Percentiles rank a stretch among this genome's conserved stretches.
Evolutionary conservation across 2,888 invertebrate species (phyloP).

Genomic region (Chloroclysta siterata): DNA sequence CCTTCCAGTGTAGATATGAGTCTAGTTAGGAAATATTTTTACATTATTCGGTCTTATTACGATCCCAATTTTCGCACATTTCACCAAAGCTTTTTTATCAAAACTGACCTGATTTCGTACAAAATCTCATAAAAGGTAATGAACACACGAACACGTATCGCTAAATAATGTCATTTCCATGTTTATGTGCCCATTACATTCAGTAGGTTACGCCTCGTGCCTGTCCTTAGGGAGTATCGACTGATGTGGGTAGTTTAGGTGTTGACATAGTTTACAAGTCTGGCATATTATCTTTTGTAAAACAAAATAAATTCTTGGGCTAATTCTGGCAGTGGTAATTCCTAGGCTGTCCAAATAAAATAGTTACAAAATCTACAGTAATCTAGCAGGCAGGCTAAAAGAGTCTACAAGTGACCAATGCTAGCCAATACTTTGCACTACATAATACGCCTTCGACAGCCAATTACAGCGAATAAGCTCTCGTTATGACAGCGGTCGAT

Average conservation of each 20-base stretch:
- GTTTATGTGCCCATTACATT: conserved; percentile 37
- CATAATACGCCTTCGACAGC: too few relatives aligned
- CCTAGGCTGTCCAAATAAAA: too few relatives aligned
- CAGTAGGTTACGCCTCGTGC: conserved; percentile 2
- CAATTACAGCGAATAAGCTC: too few relatives aligned
- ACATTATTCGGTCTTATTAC: background rate
- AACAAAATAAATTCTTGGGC: background rate
- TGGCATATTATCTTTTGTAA: background rate
- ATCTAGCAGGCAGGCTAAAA: too few relatives aligned
- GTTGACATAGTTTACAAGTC: conserved; percentile 5
- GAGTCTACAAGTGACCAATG: too few relatives aligned
- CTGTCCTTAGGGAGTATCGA: conserved; percentile 14
- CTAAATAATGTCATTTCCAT: conserved; percentile 41
- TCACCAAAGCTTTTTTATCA: background rate
- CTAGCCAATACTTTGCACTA: too few relatives aligned
- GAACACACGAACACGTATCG: conserved; percentile 33
- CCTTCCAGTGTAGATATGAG: background rate
- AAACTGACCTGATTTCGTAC: conserved; percentile 22
- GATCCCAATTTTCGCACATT: background rate
- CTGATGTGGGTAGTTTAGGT: conserved; percentile 15
- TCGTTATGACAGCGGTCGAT: too few relatives aligned
- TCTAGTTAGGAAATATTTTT: background rate
- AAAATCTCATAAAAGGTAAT: conserved; percentile 30
- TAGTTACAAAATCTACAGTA: too few relatives aligned
- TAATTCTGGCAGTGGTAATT: too few relatives aligned